phyloP scores from a whole-genome alignment of 2,797 vertebrate genomes.

The Aulostomus chinensis region DNA sequence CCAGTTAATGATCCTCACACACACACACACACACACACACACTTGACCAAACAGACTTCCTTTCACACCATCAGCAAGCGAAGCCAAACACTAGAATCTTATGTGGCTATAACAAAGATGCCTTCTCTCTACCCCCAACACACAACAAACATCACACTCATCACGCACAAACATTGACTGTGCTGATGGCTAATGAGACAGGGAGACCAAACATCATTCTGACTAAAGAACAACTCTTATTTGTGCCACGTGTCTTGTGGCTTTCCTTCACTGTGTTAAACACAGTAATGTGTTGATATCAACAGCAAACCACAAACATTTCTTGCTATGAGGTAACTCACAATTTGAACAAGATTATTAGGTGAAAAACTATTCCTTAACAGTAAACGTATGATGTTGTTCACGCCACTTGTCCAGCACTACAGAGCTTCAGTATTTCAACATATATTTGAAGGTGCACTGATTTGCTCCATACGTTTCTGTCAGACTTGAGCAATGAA shows the following conservation, averaged over 20 bases:
- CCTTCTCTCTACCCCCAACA: conserved; percentile 49
- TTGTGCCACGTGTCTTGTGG: conserved; percentile 1
- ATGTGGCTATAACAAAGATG: conserved; percentile 67
- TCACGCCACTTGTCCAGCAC: no score
- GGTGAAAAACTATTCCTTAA: no score
- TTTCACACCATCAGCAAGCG: conserved; percentile 57
- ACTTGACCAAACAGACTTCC: conserved; percentile 43
- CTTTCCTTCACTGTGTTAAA: conserved; percentile 11
- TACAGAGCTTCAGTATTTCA: no score
- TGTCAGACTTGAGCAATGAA: no score
- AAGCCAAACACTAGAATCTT: conserved; percentile 66
- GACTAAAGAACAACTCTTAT: conserved; percentile 35
- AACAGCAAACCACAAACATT: no score
- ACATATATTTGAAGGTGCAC: no score
- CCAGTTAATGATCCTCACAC: not conserved
- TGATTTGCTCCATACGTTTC: no score
- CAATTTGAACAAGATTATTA: no score
- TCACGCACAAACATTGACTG: conserved; percentile 50
- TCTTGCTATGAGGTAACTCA: no score
- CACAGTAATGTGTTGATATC: no score
- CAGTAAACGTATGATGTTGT: no score
- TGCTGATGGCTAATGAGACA: conserved; percentile 45
- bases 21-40: conserved; percentile 21
- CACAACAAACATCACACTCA: conserved; percentile 73
- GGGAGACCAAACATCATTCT: conserved; percentile 63